phyloP scores from a whole-genome alignment of 2,888 invertebrate genomes.

The Drosophila kuntzei region DNA sequence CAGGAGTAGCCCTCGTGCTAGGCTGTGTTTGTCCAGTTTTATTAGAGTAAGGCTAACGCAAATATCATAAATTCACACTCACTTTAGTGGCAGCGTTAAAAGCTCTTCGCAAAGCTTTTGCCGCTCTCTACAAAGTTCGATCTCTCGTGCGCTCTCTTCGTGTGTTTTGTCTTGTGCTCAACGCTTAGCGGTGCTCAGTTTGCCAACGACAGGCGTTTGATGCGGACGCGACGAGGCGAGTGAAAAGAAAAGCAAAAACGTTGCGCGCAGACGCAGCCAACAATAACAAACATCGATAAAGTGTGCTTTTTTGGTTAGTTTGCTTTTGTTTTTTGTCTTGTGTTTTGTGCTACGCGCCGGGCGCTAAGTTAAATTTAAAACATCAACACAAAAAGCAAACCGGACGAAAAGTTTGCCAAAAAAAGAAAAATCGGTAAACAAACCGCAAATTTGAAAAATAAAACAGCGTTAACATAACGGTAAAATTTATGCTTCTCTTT shows the following conservation, averaged over 20 bases:
- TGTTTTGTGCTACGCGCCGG: slow-evolving; percentile 39
- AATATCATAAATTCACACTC: slow-evolving; percentile 66
- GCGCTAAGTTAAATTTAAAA: slow-evolving; percentile 34
- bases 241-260: slow-evolving; percentile 35
- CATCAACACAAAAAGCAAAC: slow-evolving; percentile 33
- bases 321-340: slow-evolving; percentile 52
- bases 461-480: slow-evolving; percentile 55
- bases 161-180: slow-evolving; percentile 59
- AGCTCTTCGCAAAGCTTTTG: slow-evolving; percentile 64
- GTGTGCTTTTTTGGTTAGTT: slow-evolving; percentile 53
- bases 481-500: slow-evolving; percentile 47
- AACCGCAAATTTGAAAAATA: slow-evolving; percentile 38
- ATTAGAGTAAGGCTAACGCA: slow-evolving; percentile 45
- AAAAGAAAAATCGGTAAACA: slow-evolving; percentile 41
- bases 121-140: slow-evolving; percentile 21
- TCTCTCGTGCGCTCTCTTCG: slow-evolving; percentile 27
- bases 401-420: slow-evolving; percentile 49
- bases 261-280: slow-evolving; percentile 68
- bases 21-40: slow-evolving; percentile 47
- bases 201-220: slow-evolving; percentile 72
- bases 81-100: slow-evolving; percentile 44
- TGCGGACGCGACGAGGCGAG: slow-evolving; percentile 69
- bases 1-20: slow-evolving; percentile 56
- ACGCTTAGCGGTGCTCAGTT: slow-evolving; percentile 64
- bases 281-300: slow-evolving; percentile 48